A percentile compares a stretch with the other conserved stretches of the same genome.
Conservation (phyloP, 2,888 invertebrate genomes). For the Aphodius granarius region DNA sequence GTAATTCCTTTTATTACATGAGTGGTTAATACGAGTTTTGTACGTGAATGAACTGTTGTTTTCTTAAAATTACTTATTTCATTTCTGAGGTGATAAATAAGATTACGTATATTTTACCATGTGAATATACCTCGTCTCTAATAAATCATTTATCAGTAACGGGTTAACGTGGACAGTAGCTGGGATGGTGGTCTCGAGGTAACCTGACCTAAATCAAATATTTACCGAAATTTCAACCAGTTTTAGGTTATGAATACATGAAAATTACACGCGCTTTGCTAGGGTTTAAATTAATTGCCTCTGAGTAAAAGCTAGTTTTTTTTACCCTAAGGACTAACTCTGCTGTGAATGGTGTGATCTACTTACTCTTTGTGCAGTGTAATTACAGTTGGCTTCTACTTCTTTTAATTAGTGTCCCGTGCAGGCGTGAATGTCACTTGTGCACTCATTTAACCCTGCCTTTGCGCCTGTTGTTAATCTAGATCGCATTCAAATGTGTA, state of each 20-base stretch:
- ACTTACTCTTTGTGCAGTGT: not conserved
- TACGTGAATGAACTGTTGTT: too few species aligned
- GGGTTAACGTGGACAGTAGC: slow-evolving; percentile 3
- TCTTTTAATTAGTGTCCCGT: not conserved
- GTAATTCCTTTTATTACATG: too few species aligned
- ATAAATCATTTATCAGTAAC: slow-evolving; percentile 12
- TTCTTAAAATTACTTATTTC: too few species aligned
- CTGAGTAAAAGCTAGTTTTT: not conserved
- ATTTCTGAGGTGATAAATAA: too few species aligned
- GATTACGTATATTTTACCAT: slow-evolving; percentile 1
- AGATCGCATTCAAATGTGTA: not conserved
- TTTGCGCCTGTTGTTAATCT: not conserved
- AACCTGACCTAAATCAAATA: slow-evolving; percentile 6
- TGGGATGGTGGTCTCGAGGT: not conserved
- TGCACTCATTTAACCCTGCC: not conserved
- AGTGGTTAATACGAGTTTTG: too few species aligned
- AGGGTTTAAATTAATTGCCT: not conserved
- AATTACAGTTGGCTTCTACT: not conserved
- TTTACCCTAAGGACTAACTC: not conserved
- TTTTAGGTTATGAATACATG: not conserved
- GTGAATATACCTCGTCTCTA: not conserved
- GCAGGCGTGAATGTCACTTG: not conserved
- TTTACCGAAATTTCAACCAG: not conserved
- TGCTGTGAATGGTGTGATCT: not conserved
- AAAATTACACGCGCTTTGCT: not conserved